Base-by-base conservation (phyloP, 2,888 invertebrate genomes). In the Ochropleura plecta region DNA sequence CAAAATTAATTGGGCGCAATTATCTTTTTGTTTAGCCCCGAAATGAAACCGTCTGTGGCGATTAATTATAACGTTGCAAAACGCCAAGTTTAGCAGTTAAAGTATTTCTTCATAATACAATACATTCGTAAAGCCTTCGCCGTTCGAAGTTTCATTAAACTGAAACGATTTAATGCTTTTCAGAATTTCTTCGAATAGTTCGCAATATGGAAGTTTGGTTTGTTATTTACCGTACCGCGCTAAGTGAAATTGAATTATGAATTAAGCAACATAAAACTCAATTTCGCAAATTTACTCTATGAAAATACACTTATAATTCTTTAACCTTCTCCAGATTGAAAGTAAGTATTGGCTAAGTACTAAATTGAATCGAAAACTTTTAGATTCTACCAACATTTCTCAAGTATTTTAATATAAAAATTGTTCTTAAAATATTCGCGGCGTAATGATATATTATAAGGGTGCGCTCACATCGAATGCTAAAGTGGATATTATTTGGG, bases 1-100 rank as follows among this genome's bases (percentile, higher is more conserved):
- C 89, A 73, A 93, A 95, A 96, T 96, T 96, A 96, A 96, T 96
- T 95, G 94, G 91, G 85, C 89, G 90, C 93, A 94, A 95, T 95
- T 95, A 95, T 95, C 95, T 94, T 95, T 95, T 95, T 95, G 95
- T 95, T 94, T 92, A 90, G 89, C 87, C 88, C 82, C 88, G 86
- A 92, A 94, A 93, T 92, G 90, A 92, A 94, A 94, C 91, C 90
- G 91, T 92, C 91, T 89, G 88, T 88, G 79, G 81, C 88, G 89
- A 93, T 95, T 94, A 93, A 95, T 95, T 95, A 95, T 93, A 93
- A 92, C 87, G 74, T 75, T 86, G 89, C 86, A 82, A 91, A 92
- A 87, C 85, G 90, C 90, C 88, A 92, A 94, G 88, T 93, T 93
- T 87, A 87, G 59, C 75, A 75, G 73, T 79, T 78, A 78, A 74